Evolutionary conservation across 2,797 vertebrate species (phyloP).

Genomic region (Distichodus sexfasciatus): DNA sequence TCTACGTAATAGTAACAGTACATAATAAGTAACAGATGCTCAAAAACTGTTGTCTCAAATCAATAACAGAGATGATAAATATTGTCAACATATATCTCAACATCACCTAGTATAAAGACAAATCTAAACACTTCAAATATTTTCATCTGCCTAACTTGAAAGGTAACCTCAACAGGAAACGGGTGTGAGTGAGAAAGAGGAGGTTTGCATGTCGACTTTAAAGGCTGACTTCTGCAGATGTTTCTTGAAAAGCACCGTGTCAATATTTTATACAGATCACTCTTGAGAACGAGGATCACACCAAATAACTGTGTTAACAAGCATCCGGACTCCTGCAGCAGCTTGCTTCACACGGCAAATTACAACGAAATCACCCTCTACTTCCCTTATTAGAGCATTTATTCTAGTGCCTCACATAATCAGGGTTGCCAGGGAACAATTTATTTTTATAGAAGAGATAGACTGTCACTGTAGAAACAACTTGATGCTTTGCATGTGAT

Average conservation of each 20-base stretch:
- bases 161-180: background rate
- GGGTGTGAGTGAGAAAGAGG: background rate
- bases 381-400: constrained; percentile 41
- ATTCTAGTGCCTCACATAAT: constrained; percentile 32
- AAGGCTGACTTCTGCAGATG: constrained; percentile 17
- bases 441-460: constrained; percentile 37
- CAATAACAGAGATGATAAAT: background rate
- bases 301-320: constrained; percentile 23
- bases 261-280: constrained; percentile 36
- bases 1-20: no score
- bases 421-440: constrained; percentile 51
- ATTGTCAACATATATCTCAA: constrained; percentile 7
- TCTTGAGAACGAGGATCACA: constrained; percentile 19
- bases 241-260: constrained; percentile 13
- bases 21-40: no score
- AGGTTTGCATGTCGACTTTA: background rate
- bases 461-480: constrained; percentile 10
- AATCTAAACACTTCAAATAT: constrained; percentile 16
- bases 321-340: constrained; percentile 22
- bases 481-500: constrained; percentile 12
- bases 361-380: constrained; percentile 26
- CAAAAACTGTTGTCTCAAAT: no score
- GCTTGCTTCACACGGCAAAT: constrained; percentile 14
- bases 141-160: constrained; percentile 10
- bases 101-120: background rate